Percentiles rank a stretch among this genome's conserved stretches.
phyloP scores from a whole-genome alignment of 64 coral and sea anemone genomes.

The Astreopora myriophthalma region DNA sequence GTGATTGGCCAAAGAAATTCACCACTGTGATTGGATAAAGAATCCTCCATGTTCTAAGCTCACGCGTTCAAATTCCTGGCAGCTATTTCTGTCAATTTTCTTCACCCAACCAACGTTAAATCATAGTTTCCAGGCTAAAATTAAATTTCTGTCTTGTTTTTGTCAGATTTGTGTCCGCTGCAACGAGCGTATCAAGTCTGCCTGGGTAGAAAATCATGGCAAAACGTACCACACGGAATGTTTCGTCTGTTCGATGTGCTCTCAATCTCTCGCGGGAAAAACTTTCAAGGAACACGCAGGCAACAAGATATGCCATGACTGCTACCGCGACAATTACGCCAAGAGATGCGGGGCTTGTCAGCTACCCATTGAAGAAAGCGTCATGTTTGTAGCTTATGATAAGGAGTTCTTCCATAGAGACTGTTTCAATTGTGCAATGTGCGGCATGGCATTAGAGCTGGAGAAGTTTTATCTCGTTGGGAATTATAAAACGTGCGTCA shows the following conservation, averaged over 20 bases:
- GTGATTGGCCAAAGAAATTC: no score
- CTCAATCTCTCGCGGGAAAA: conserved; percentile 82
- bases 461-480: conserved; percentile 84
- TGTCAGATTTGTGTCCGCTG: conserved; percentile 80
- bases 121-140: no score
- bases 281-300: conserved; percentile 87
- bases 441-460: conserved; percentile 72
- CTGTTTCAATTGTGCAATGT: conserved; percentile 91
- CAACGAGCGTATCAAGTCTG: conserved; percentile 80
- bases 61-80: no score
- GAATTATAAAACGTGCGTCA: conserved; percentile 78
- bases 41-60: no score
- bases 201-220: conserved; percentile 84
- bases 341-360: conserved; percentile 82
- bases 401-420: conserved; percentile 89
- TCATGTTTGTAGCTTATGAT: conserved; percentile 91
- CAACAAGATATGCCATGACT: conserved; percentile 83
- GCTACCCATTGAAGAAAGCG: conserved; percentile 89
- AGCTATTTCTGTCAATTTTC: no score
- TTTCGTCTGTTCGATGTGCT: conserved; percentile 77
- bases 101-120: no score
- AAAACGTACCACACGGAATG: conserved; percentile 89
- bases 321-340: conserved; percentile 84
- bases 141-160: neutral
- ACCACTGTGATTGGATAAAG: no score